These are phyloP conservation scores for Pantala flavescens DNA, from an alignment of 1,140 invertebrate genomes.

Conservation along the genomic window DNA sequence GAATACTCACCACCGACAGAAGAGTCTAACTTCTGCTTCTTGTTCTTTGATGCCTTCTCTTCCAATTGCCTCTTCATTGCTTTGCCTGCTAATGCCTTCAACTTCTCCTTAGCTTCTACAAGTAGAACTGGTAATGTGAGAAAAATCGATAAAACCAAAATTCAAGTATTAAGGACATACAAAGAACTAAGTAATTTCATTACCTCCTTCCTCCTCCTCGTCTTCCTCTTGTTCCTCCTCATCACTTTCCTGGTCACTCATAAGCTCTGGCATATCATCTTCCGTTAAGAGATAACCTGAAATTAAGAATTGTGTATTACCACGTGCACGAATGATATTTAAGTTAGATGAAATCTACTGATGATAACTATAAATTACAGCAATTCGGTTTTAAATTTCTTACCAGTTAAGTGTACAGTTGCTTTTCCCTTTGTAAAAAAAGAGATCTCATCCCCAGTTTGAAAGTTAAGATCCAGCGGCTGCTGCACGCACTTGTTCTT, in stretches of 20 bases:
- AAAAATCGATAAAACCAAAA: too few relatives aligned
- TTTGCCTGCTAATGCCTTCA: background rate
- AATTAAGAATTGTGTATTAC: background rate
- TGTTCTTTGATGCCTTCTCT: background rate
- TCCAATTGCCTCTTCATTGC: background rate
- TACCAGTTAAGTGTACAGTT: conserved; percentile 22
- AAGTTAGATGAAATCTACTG: too few relatives aligned
- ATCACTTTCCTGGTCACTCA: background rate
- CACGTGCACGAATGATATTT: too few relatives aligned
- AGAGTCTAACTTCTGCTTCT: background rate
- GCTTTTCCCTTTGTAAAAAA: conserved; percentile 35
- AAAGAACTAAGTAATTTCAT: background rate
- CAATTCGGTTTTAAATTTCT: background rate
- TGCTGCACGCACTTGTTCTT: conserved; percentile 31
- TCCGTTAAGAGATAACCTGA: conserved; percentile 19
- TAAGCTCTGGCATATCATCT: conserved; percentile 13
- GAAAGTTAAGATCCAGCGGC: conserved; percentile 36
- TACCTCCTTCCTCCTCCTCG: background rate
- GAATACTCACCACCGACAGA: background rate
- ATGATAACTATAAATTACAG: background rate
- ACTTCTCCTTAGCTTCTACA: background rate
- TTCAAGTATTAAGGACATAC: too few relatives aligned
- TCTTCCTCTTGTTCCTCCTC: background rate
- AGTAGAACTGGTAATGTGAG: background rate
- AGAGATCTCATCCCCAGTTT: conserved; percentile 34